Evolutionary conservation across 2,113 vertebrate genomes (phyloP), one percentile per base, ranked within the genome.

Genomic region (Thymallus thymallus): DNA sequence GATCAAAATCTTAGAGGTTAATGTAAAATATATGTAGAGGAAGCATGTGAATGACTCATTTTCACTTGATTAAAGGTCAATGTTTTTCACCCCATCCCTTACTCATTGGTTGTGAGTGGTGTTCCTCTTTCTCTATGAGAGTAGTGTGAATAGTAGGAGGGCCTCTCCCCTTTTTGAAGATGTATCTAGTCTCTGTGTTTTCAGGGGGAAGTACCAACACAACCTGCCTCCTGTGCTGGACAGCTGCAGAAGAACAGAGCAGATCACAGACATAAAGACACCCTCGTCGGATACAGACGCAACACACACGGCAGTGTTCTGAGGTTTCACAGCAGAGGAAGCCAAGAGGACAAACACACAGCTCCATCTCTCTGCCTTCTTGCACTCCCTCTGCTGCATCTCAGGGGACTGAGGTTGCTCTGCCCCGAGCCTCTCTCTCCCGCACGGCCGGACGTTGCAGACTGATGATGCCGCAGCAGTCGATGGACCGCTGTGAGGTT

Each of bases 171-270:
- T 86, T 46, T n/a, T n/a, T 18, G 13, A 2, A 76, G 77, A 76
- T 55, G 12, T 60, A 23, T 46, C 35, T 7, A 14, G 64, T 73
- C 35, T 55, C 6, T 68, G 9, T 69, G 20, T 78, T 55, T 76
- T 61, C 20, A 64, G 87, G 91, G 89, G 35, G 10, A 81, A 90
- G 87, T 86, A 92, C 91, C 86, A 46, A 61, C 3, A 5, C n/a
- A 75, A 64, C 62, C 24, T 30, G 62, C 62, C 26, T 64, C 4
- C 66, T 84, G 74, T 23, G 3, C 66, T 85, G 74, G 51, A 85
- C 73, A 72, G 18, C 56, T 82, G 30, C 78, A 64, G 35, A 76
- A 51, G 48, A 68, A 74, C 24, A 64, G 46, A 41, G 70, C 51
- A 68, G 26, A 14, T 67, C 65, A 72, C 75, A 75, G 56, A 80